Evolutionary conservation across 2,113 vertebrate species (phyloP), one percentile per base, ranked within the genome.

Genomic region (Gila orcuttii): DNA sequence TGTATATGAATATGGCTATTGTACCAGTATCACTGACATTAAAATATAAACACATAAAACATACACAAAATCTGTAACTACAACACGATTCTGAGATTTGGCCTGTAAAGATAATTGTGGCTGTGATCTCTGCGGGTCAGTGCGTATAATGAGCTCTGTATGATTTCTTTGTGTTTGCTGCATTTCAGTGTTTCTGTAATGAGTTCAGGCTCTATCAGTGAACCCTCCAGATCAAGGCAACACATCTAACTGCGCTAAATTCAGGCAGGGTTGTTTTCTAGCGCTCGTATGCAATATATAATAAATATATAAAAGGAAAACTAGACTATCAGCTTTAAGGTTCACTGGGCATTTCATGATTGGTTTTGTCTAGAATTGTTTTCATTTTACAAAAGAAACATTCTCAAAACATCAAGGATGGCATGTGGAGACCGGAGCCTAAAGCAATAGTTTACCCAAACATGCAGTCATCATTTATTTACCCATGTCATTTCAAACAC

Each of bases 71-170:
- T 74, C 71, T 74, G 39, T 47, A 50, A 28, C 8, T 28, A 28
- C 39, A 17, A 15, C n/a, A 17, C 6, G 2, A 42, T 4, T 12
- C 71, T 25, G 42, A 45, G 23, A 75, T 47, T 28, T 25, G 12
- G 13, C 28, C 55, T 7, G 64, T 17, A 33, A 15, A 68, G 42
- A 75, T 50, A 2, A 17, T 39, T 45, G 36, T 42, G 23, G 12
- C 68, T 80, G 19, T 57, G 9, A 73, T 79, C 75, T 84, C 75
- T 2, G 55, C 7, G 69, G 86, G 86, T 79, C 79, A 33, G 5
- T 31, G 17, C 7, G 45, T 12, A 12, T 83, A 78, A 83, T 79
- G 52, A 31, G 33, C 8, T 39, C 11, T 1, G 59, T 5, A 6
- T 25, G n/a, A 0, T n/a, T 69, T 36, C 31, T n/a, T 6, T 42